Percentiles rank a stretch among this genome's conserved stretches.
phyloP scores from a whole-genome alignment of 2,888 invertebrate genomes.

The Drosophila meridionalis region DNA sequence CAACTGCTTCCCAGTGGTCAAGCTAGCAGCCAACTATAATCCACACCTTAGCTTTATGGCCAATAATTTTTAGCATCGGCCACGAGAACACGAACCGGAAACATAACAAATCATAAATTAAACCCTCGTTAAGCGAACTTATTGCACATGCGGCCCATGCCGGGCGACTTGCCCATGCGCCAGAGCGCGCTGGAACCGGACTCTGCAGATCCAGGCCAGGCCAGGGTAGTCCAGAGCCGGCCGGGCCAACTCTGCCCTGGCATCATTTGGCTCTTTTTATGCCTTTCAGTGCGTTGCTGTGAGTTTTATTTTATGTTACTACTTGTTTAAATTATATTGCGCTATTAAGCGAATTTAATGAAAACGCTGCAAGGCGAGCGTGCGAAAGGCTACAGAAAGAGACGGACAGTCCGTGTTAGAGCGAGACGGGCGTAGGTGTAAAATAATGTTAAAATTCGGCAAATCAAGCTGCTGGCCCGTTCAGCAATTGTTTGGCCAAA shows the following conservation, averaged over 20 bases:
- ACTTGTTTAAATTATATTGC: conserved; percentile 83
- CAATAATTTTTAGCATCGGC: conserved; percentile 75
- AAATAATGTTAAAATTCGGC: conserved; percentile 71
- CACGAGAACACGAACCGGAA: conserved; percentile 82
- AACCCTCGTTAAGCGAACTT: conserved; percentile 84
- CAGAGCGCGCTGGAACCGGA: conserved; percentile 58
- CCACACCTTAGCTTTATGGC: conserved; percentile 80
- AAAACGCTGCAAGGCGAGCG: conserved; percentile 78
- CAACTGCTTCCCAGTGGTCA: conserved; percentile 44
- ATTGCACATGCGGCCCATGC: conserved; percentile 70
- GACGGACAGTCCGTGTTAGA: conserved; percentile 10
- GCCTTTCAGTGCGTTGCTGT: conserved; percentile 73
- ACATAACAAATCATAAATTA: conserved; percentile 85
- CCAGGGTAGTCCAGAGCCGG: conserved; percentile 12
- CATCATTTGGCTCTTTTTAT: conserved; percentile 76
- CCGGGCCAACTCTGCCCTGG: conserved; percentile 28
- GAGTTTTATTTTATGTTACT: conserved; percentile 82
- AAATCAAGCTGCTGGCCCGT: conserved; percentile 23
- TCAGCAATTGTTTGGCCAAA: conserved; percentile 36
- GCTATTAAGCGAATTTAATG: conserved; percentile 83
- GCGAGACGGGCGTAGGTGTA: conserved; percentile 71
- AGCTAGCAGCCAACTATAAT: conserved; percentile 75
- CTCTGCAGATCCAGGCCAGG: conserved; percentile 20
- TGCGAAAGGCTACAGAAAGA: conserved; percentile 18
- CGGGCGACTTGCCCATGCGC: conserved; percentile 72